A percentile compares a stretch with the other conserved stretches of the same genome.
Conservation (phyloP, 2,797 vertebrate species). For the Coendou prehensilis region DNA sequence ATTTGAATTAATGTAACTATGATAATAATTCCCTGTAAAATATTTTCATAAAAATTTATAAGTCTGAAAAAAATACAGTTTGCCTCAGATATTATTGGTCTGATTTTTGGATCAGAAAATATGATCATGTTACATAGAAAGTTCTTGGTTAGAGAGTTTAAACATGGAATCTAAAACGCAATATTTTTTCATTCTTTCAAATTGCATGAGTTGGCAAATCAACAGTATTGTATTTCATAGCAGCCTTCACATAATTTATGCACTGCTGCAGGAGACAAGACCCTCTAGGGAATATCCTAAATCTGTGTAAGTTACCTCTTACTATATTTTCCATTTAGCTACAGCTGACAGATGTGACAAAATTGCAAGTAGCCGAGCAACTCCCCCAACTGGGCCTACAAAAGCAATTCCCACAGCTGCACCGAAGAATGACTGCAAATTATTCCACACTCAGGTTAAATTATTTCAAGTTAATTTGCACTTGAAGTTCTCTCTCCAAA, state of each 20-base stretch:
- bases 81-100: not conserved
- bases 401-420: constrained; percentile 76
- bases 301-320: constrained; percentile 75
- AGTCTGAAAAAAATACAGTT: not conserved
- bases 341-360: constrained; percentile 83
- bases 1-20: not conserved
- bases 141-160: constrained; percentile 29
- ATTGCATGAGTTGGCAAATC: constrained; percentile 67
- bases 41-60: constrained; percentile 49
- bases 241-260: constrained; percentile 73
- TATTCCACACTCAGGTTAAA: constrained; percentile 79
- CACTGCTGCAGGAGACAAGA: constrained; percentile 65
- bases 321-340: constrained; percentile 80
- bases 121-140: not conserved
- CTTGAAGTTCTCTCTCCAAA: constrained; percentile 79
- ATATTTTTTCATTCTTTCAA: constrained; percentile 46
- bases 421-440: constrained; percentile 75
- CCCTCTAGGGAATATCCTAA: constrained; percentile 71
- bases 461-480: constrained; percentile 83
- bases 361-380: constrained; percentile 69
- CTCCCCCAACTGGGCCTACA: constrained; percentile 34
- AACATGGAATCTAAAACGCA: not conserved
- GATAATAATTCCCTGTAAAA: not conserved
- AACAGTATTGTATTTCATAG: constrained; percentile 65
- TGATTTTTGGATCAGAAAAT: not conserved